Base-by-base conservation (phyloP, 2,113 vertebrate genomes). In the Phoenicopterus ruber region DNA sequence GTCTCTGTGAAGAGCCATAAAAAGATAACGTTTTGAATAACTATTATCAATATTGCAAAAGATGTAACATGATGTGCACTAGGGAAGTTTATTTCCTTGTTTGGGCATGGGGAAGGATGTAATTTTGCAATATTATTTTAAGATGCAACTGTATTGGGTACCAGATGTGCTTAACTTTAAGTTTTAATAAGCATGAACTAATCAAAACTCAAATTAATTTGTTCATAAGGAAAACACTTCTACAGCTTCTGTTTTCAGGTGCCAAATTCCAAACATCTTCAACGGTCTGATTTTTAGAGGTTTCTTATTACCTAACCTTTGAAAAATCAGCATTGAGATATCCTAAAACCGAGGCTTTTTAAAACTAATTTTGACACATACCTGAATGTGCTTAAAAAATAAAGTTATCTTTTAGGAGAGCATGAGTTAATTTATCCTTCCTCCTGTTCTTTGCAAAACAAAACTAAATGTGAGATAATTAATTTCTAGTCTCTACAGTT, bases 61-160 rank as follows among this genome's bases (percentile, higher is more conserved):
- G 44, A n/a, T 1, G 4, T 50, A 59, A 90, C n/a, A 29, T 52
- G 38, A 31, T 74, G 15, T 52, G 20, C 52, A 13, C 46, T 55
- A 29, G 26, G 44, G 57, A 72, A 76, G 52, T 76, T 92, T 65
- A 57, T 83, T 76, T 84, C 49, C 26, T 86, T 65, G 13, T 79
- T 84, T 91, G 36, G 58, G 50, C 20, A 28, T 58, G 62, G 25
- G 19, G 46, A 83, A 77, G 25, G 49, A 73, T 79, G 57, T n/a
- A 65, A 54, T 86, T 76, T 93, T 84, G 70, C n/a, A 76, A 91
- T 54, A 46, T 65, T 93, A 59, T 96, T 89, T 92, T 94, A 38
- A 79, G 36, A 9, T 44, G 19, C 10, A 6, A 40, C 29, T 38
- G n/a, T 50, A 31, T 40, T 24, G 28, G 14, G 24, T 77, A 58